These are phyloP conservation scores for Rhinichthys klamathensis DNA, from an alignment of 2,113 vertebrate species.

Conservation along the genomic window DNA sequence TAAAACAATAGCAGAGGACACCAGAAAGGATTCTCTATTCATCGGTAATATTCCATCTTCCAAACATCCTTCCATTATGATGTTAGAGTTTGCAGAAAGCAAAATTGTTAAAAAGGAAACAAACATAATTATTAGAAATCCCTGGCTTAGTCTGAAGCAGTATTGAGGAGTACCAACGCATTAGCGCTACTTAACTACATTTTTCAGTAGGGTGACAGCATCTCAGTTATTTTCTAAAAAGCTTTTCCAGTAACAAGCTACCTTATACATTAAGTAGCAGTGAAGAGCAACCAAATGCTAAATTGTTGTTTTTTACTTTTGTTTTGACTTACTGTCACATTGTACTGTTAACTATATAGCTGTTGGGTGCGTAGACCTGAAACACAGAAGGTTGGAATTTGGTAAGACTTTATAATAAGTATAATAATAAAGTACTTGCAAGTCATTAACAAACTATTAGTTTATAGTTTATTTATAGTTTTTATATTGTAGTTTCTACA, in stretches of 20 bases:
- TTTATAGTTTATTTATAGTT: no score
- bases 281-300: background rate
- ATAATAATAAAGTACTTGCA: no score
- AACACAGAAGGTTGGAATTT: background rate
- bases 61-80: background rate
- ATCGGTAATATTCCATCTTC: background rate
- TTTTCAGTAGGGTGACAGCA: background rate
- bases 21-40: background rate
- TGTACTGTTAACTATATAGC: background rate
- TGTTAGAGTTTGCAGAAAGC: background rate
- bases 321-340: background rate
- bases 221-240: background rate
- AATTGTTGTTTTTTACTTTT: background rate
- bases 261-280: background rate
- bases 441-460: no score
- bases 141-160: background rate
- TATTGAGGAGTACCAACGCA: background rate
- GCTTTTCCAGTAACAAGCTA: background rate
- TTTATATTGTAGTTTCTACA: no score
- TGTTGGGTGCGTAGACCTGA: background rate
- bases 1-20: background rate
- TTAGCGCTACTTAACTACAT: background rate
- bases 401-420: no score
- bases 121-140: background rate
- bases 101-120: background rate